Percentiles rank a stretch among this genome's conserved stretches.
phyloP scores from a whole-genome alignment of 2,888 invertebrate genomes.

The Onchidella celtica region DNA sequence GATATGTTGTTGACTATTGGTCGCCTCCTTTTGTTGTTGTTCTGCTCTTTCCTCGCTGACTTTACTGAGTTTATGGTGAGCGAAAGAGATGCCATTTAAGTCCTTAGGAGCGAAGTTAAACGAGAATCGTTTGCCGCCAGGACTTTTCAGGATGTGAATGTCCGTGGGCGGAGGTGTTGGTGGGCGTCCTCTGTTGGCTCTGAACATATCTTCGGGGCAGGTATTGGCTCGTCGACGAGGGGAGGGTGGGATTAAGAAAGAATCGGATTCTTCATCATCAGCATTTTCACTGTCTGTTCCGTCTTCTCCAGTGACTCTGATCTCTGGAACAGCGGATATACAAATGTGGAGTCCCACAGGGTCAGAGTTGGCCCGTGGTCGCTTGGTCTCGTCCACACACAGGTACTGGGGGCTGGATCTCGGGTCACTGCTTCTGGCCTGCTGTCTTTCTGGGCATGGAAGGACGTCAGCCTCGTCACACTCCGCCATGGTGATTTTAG shows the following conservation, averaged over 20 bases:
- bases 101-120: constrained; percentile 40
- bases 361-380: constrained; percentile 55
- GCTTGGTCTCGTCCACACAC: constrained; percentile 50
- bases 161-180: constrained; percentile 51
- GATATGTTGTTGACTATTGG: not conserved
- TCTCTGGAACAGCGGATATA: constrained; percentile 48
- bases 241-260: constrained; percentile 17
- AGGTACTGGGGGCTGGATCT: constrained; percentile 36
- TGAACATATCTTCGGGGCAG: constrained; percentile 56
- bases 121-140: constrained; percentile 43
- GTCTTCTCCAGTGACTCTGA: constrained; percentile 50
- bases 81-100: constrained; percentile 48
- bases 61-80: constrained; percentile 53
- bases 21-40: not conserved
- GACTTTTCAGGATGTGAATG: constrained; percentile 21
- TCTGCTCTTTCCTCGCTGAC: constrained; percentile 46
- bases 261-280: constrained; percentile 7
- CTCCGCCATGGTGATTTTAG: too few relatives aligned
- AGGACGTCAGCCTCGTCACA: too few relatives aligned
- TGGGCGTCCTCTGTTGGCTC: constrained; percentile 41
- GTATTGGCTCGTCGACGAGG: constrained; percentile 53
- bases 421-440: too few relatives aligned
- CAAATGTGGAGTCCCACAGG: constrained; percentile 36
- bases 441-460: too few relatives aligned
- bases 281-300: not conserved